A percentile compares a stretch with the other conserved stretches of the same genome.
Evolutionary conservation across 2,797 vertebrate species (phyloP).

Genomic region (Lagocephalus sceleratus): DNA sequence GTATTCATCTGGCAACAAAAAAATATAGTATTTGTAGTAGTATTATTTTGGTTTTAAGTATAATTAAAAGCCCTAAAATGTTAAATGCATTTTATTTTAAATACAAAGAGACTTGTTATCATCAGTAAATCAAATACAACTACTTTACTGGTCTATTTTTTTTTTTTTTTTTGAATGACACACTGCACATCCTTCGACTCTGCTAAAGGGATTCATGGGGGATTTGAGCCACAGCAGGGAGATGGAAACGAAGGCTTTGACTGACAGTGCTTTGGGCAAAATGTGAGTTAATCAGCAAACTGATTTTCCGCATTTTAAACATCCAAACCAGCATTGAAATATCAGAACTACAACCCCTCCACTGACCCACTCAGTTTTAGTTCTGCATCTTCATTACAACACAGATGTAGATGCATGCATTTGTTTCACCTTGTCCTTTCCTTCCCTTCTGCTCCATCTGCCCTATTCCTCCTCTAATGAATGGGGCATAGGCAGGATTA

Average conservation of each 20-base stretch:
- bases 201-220: constrained; percentile 23
- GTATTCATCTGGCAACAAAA: neutral
- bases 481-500: too few species aligned
- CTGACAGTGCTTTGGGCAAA: too few species aligned
- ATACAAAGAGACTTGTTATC: too few species aligned
- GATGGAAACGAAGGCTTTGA: constrained; percentile 25
- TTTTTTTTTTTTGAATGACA: too few species aligned
- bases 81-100: neutral
- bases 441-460: too few species aligned
- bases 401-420: constrained; percentile 43
- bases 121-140: too few species aligned
- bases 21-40: neutral
- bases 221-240: constrained; percentile 33
- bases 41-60: neutral
- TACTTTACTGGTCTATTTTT: too few species aligned
- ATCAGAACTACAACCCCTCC: constrained; percentile 38
- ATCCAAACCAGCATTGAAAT: constrained; percentile 45
- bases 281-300: too few species aligned
- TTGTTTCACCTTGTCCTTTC: neutral
- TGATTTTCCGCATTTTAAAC: constrained; percentile 48
- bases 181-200: neutral
- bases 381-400: constrained; percentile 54
- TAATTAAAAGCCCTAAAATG: neutral
- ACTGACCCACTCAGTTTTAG: constrained; percentile 47
- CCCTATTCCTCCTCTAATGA: too few species aligned